phyloP scores from a whole-genome alignment of 2,113 vertebrate genomes.

The Actenoides hombroni region DNA sequence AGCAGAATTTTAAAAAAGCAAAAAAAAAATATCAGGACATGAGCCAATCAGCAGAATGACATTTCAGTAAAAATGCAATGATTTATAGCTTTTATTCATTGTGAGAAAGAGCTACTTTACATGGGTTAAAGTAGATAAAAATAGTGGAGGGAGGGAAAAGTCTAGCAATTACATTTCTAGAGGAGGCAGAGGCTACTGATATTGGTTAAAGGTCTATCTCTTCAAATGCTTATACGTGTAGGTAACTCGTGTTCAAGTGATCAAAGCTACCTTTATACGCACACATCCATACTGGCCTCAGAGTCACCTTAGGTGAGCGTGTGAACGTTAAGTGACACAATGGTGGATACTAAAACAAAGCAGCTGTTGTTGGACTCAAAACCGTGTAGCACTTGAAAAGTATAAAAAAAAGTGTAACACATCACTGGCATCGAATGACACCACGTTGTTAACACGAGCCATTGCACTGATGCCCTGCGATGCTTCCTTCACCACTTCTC shows the following conservation, averaged over 20 bases:
- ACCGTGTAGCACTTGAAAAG: background rate
- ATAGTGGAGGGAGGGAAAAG: background rate
- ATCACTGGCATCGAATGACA: background rate
- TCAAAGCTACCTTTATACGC: background rate
- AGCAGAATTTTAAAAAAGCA: background rate
- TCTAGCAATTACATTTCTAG: background rate
- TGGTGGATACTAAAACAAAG: background rate
- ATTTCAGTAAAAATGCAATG: background rate
- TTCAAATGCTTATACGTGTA: background rate
- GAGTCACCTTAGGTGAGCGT: background rate
- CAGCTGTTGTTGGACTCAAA: background rate
- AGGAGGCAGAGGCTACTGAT: background rate
- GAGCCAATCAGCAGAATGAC: background rate
- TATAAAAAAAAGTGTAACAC: background rate
- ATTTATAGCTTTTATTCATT: background rate
- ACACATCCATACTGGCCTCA: background rate
- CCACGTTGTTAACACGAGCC: background rate
- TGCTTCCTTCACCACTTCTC: background rate
- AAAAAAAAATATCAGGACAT: background rate
- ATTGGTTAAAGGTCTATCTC: background rate
- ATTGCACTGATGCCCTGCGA: background rate
- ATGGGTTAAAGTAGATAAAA: background rate
- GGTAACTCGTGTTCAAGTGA: background rate
- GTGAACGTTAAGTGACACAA: background rate
- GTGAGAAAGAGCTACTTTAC: background rate